A percentile compares a stretch with the other conserved stretches of the same genome.
Conservation (phyloP, 2,113 vertebrate genomes). For the Castor canadensis region DNA sequence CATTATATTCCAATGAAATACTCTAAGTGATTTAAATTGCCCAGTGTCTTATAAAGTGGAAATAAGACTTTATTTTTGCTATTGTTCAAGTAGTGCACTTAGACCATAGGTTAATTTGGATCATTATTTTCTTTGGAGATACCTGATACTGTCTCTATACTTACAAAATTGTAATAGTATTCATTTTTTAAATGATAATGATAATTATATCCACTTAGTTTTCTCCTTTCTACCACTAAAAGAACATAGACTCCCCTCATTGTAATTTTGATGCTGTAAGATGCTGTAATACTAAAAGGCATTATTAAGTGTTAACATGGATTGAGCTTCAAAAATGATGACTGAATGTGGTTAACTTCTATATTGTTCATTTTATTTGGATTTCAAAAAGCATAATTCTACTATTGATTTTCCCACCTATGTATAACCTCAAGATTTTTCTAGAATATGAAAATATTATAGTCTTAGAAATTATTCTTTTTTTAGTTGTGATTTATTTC, state of each 20-base stretch:
- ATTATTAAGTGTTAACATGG: too few relatives aligned
- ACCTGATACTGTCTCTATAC: not conserved
- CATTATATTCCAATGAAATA: not conserved
- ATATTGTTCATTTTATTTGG: not conserved
- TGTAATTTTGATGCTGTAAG: not conserved
- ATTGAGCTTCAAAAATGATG: not conserved
- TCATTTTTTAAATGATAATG: not conserved
- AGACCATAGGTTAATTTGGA: not conserved
- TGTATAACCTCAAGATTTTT: not conserved
- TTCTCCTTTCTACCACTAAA: not conserved
- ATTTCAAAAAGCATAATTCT: not conserved
- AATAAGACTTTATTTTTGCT: slow-evolving; percentile 41
- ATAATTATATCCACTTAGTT: slow-evolving; percentile 18
- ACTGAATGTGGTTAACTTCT: not conserved
- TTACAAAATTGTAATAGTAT: not conserved
- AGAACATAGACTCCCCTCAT: not conserved
- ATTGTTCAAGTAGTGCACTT: not conserved
- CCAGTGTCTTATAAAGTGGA: not conserved
- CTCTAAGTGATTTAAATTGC: not conserved
- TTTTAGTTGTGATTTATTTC: not conserved
- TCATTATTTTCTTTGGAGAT: not conserved
- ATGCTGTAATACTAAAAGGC: not conserved
- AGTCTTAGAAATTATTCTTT: not conserved
- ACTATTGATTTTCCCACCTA: not conserved
- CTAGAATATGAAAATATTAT: not conserved